Conservation (phyloP, 2,797 vertebrate species). For the Acridotheres tristis region DNA sequence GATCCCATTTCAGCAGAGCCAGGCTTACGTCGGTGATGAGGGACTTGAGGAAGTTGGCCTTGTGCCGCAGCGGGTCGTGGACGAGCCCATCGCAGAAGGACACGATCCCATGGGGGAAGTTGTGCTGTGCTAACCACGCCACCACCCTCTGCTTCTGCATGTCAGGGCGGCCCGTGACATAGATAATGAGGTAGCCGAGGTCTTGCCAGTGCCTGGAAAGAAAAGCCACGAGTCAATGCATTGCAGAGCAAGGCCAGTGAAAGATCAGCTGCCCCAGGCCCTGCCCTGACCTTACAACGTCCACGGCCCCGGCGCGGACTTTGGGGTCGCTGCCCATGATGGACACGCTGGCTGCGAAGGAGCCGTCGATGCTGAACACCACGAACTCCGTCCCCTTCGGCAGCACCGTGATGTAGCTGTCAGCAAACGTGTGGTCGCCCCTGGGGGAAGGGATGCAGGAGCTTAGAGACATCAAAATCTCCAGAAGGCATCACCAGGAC, state of each 20-base stretch:
- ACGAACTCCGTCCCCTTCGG: conserved; percentile 94
- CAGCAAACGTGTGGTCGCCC: conserved; percentile 95
- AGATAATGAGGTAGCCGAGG: conserved; percentile 97
- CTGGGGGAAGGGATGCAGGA: conserved; percentile 72
- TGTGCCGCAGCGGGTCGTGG: conserved; percentile 96
- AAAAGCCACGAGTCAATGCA: background rate
- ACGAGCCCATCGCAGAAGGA: conserved; percentile 98
- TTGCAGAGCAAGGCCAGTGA: fast-evolving
- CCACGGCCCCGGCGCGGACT: conserved; percentile 95
- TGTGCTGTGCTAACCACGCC: conserved; percentile 98
- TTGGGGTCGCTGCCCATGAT: conserved; percentile 99
- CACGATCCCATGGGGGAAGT: conserved; percentile 97
- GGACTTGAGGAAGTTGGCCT: conserved; percentile 94
- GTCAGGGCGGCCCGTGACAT: conserved; percentile 96
- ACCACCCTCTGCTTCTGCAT: conserved; percentile 99
- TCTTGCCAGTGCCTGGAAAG: conserved; percentile 95
- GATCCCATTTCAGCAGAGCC: background rate
- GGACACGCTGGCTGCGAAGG: conserved; percentile 98
- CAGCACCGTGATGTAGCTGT: conserved; percentile 96
- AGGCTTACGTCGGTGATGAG: conserved; percentile 89
- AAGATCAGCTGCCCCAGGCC: background rate
- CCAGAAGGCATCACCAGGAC: background rate
- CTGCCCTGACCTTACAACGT: conserved; percentile 91
- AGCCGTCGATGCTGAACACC: conserved; percentile 98
- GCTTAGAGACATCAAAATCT: background rate